These are phyloP conservation scores for Trichomycterus rosablanca DNA, from an alignment of 2,113 vertebrate species.

Conservation along the genomic window DNA sequence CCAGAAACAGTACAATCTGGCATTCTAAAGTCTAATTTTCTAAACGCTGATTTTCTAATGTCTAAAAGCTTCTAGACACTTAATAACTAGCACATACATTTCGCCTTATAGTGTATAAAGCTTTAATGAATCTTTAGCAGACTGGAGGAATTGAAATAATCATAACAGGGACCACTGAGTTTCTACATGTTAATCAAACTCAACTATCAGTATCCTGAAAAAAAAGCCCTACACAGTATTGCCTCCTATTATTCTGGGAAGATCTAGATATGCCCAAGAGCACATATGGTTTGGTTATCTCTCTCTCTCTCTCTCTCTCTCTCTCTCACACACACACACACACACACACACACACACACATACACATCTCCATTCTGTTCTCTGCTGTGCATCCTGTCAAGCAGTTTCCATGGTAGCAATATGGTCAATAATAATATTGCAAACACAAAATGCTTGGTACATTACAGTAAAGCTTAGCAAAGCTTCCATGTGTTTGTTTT, in stretches of 20 bases:
- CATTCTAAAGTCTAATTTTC: too few species aligned
- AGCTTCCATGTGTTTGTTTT: constrained; percentile 11
- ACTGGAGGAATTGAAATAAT: constrained; percentile 17
- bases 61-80: too few species aligned
- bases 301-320: constrained; percentile 13
- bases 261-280: constrained; percentile 6
- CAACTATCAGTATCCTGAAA: constrained; percentile 24
- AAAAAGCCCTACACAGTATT: constrained; percentile 30
- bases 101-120: too few species aligned
- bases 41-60: too few species aligned
- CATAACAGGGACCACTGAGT: constrained; percentile 33
- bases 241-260: constrained; percentile 11
- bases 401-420: constrained; percentile 29
- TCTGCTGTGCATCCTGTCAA: background rate
- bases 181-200: constrained; percentile 30
- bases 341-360: too few species aligned
- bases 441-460: background rate
- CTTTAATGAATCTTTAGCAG: background rate
- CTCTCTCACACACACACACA: background rate
- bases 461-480: background rate
- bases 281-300: too few species aligned
- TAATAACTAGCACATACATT: too few species aligned
- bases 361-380: background rate
- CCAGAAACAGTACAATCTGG: too few species aligned
- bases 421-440: constrained; percentile 20